A percentile compares a stretch with the other conserved stretches of the same genome.
These are phyloP conservation scores for Porites rus DNA, from an alignment of 92 coral and sea anemone species.

Conservation along the genomic window DNA sequence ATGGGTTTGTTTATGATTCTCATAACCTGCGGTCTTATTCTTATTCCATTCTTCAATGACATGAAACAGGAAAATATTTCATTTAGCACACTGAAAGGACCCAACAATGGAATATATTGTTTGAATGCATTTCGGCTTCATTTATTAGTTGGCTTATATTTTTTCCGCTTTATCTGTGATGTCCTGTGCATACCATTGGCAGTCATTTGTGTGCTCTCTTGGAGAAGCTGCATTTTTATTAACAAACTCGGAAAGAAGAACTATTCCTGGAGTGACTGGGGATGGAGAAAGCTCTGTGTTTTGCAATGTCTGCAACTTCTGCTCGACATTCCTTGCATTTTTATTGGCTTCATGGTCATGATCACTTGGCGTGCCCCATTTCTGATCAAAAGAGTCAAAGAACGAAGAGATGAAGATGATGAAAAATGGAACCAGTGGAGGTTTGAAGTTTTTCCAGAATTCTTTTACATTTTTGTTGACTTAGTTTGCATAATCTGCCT, in stretches of 20 bases:
- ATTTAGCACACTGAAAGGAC: slow-evolving; percentile 60
- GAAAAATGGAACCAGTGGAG: slow-evolving; percentile 84
- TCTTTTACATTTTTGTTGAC: slow-evolving; percentile 77
- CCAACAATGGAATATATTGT: slow-evolving; percentile 46
- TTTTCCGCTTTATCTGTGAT: slow-evolving; percentile 87
- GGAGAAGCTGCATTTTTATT: slow-evolving; percentile 84
- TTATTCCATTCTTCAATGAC: slow-evolving; percentile 70
- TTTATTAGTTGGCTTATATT: slow-evolving; percentile 67
- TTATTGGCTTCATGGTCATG: slow-evolving; percentile 77
- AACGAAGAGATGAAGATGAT: slow-evolving; percentile 30
- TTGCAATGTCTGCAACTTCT: slow-evolving; percentile 82
- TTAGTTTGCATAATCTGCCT: slow-evolving; percentile 78
- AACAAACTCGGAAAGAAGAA: slow-evolving; percentile 63
- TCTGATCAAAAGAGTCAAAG: slow-evolving; percentile 57
- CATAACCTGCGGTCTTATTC: slow-evolving; percentile 77
- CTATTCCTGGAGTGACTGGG: slow-evolving; percentile 76
- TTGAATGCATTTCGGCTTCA: slow-evolving; percentile 82
- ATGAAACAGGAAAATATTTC: slow-evolving; percentile 50
- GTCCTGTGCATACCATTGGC: slow-evolving; percentile 88
- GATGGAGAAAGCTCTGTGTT: slow-evolving; percentile 83
- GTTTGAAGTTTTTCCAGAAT: slow-evolving; percentile 79
- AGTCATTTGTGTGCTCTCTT: slow-evolving; percentile 78
- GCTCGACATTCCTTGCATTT: slow-evolving; percentile 87
- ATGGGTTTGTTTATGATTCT: slow-evolving; percentile 75
- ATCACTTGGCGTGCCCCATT: slow-evolving; percentile 93